Conservation (phyloP, 2,888 invertebrate genomes). For the Drosophila nr. perissopoda region DNA sequence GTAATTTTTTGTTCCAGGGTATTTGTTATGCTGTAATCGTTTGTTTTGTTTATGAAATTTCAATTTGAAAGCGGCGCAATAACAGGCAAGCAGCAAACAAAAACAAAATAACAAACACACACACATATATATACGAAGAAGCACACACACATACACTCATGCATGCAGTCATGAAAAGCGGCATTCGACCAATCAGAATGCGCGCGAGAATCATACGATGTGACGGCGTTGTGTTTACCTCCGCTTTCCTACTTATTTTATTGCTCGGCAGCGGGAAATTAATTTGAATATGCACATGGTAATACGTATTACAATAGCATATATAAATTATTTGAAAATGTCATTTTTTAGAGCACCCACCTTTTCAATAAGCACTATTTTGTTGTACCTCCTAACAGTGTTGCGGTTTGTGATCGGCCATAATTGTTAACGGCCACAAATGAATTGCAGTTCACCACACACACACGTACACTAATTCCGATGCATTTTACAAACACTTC, state of each 20-base stretch:
- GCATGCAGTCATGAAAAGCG: slow-evolving; percentile 49
- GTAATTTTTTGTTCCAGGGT: slow-evolving; percentile 7
- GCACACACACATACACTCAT: slow-evolving; percentile 15
- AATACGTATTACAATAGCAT: not conserved
- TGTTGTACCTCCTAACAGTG: slow-evolving; percentile 19
- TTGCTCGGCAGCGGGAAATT: slow-evolving; percentile 11
- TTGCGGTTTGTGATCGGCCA: slow-evolving; percentile 32
- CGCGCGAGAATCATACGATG: slow-evolving; percentile 84
- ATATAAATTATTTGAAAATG: not conserved
- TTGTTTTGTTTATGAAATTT: slow-evolving; percentile 65
- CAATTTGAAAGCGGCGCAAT: slow-evolving; percentile 67
- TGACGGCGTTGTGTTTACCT: slow-evolving; percentile 68
- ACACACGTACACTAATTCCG: not conserved
- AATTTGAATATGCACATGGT: slow-evolving; percentile 4
- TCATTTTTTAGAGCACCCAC: slow-evolving; percentile 14
- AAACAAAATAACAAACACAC: slow-evolving; percentile 36
- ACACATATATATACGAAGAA: not conserved
- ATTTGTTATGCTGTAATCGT: slow-evolving; percentile 51
- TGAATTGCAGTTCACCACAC: not conserved
- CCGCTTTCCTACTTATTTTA: slow-evolving; percentile 25
- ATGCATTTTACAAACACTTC: slow-evolving; percentile 6
- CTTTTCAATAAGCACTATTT: slow-evolving; percentile 29
- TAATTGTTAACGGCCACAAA: slow-evolving; percentile 8
- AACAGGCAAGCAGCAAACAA: slow-evolving; percentile 37
- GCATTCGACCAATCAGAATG: slow-evolving; percentile 81